Percentiles rank a stretch among this genome's conserved stretches.
Evolutionary conservation across 1,140 invertebrate species (phyloP).

Genomic region (Spodoptera litura): DNA sequence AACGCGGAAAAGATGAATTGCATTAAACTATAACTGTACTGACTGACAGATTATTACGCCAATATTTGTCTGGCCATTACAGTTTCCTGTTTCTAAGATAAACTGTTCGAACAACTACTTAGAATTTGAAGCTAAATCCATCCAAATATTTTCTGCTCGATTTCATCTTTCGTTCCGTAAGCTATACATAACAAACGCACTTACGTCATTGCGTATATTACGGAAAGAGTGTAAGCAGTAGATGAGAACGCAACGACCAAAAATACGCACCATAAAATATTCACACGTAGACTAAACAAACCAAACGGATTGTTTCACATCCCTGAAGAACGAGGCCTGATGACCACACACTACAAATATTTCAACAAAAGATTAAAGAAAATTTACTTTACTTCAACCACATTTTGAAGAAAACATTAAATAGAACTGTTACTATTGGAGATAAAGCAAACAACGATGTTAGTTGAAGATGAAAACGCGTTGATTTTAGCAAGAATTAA

Average conservation of each 20-base stretch:
- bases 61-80: too few species aligned
- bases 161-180: neutral
- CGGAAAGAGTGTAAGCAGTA: neutral
- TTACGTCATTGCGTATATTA: conserved; percentile 12
- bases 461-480: too few species aligned
- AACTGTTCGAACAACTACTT: too few species aligned
- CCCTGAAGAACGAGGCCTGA: neutral
- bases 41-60: too few species aligned
- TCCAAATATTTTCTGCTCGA: neutral
- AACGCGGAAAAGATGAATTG: too few species aligned
- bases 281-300: conserved; percentile 48
- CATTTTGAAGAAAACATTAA: too few species aligned
- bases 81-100: too few species aligned
- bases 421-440: too few species aligned
- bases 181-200: conserved; percentile 10
- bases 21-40: too few species aligned
- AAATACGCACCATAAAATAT: conserved; percentile 41
- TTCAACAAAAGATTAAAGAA: neutral
- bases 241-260: conserved; percentile 26
- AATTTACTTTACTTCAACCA: neutral
- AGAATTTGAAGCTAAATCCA: too few species aligned
- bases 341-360: conserved; percentile 20
- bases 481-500: too few species aligned
- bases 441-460: too few species aligned
- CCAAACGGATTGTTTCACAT: neutral